These are phyloP conservation scores for Tetragnatha montana DNA, from an alignment of 2,888 invertebrate species.

Conservation along the genomic window DNA sequence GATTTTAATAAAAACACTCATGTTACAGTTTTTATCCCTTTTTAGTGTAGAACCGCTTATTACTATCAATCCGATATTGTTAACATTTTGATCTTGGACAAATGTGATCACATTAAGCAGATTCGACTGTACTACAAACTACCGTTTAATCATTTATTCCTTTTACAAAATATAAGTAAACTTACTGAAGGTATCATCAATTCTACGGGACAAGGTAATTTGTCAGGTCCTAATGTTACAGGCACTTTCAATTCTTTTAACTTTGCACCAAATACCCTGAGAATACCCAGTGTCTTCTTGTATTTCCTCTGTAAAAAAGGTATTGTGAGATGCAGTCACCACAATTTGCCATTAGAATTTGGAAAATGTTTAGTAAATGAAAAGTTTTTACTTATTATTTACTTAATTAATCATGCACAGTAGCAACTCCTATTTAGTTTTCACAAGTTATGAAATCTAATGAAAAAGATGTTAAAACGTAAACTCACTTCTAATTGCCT, in stretches of 20 bases:
- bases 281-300: conserved; percentile 44
- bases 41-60: too few relatives aligned
- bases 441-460: too few relatives aligned
- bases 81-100: too few relatives aligned
- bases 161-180: not conserved
- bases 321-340: not conserved
- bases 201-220: conserved; percentile 73
- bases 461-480: not conserved
- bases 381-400: not conserved
- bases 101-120: too few relatives aligned
- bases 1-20: too few relatives aligned
- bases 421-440: not conserved
- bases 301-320: conserved; percentile 61
- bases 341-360: too few relatives aligned
- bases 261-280: conserved; percentile 67
- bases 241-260: conserved; percentile 41
- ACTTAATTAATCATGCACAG: not conserved
- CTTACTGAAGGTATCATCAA: conserved; percentile 74
- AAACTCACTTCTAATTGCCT: conserved; percentile 41
- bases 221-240: conserved; percentile 46
- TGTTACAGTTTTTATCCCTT: too few relatives aligned
- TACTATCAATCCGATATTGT: too few relatives aligned
- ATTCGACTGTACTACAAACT: too few relatives aligned
- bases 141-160: not conserved
- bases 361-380: not conserved